Evolutionary conservation across 2,888 invertebrate species (phyloP).

Genomic region (Callyntrura sp.): DNA sequence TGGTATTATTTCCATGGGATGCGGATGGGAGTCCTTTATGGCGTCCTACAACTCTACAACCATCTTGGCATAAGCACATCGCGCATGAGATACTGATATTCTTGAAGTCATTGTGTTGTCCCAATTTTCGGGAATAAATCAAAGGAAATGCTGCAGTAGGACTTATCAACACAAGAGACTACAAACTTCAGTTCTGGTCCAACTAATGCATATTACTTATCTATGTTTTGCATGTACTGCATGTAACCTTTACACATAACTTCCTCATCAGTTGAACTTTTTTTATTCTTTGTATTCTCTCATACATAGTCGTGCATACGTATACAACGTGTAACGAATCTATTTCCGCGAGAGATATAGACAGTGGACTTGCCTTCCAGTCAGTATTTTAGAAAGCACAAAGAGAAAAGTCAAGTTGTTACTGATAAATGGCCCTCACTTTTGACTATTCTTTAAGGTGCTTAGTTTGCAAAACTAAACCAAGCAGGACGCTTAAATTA

Average conservation of each 20-base stretch:
- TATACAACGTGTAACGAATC: neutral
- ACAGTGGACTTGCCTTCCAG: slow-evolving; percentile 2
- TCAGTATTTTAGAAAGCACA: neutral
- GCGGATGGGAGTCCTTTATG: neutral
- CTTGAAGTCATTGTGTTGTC: slow-evolving; percentile 50
- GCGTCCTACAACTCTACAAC: no score
- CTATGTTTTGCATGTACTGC: no score
- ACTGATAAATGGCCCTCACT: slow-evolving; percentile 36
- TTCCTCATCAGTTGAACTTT: no score
- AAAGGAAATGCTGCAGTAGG: slow-evolving; percentile 47
- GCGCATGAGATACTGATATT: slow-evolving; percentile 20
- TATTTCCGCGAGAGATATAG: neutral
- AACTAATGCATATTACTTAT: slow-evolving; percentile 27
- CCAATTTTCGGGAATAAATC: slow-evolving; percentile 57
- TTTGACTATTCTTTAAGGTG: slow-evolving; percentile 29
- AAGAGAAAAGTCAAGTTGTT: slow-evolving; percentile 44
- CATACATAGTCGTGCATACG: no score
- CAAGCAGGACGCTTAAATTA: slow-evolving; percentile 12
- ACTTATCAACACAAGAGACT: slow-evolving; percentile 50
- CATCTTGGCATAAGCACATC: no score
- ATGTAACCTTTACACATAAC: neutral
- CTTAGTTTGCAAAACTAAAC: slow-evolving; percentile 49
- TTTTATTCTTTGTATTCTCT: no score
- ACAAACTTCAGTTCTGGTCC: slow-evolving; percentile 21
- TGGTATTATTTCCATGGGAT: no score